These are phyloP conservation scores for Percopsis transmontana DNA, from an alignment of 2,113 vertebrate species.

Conservation along the genomic window DNA sequence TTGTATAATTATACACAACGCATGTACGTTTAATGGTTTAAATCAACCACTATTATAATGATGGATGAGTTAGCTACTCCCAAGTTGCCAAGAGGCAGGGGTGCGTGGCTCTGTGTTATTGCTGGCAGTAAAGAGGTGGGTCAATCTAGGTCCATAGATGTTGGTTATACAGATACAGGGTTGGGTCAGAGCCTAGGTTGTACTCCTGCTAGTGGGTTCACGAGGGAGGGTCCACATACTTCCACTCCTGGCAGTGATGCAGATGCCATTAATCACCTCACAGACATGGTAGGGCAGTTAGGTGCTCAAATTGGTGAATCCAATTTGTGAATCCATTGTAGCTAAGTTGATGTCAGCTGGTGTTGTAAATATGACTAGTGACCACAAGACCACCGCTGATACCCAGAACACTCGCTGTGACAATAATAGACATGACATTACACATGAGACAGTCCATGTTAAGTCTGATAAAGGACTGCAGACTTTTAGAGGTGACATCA, in stretches of 20 bases:
- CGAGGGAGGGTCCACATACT: constrained; percentile 6
- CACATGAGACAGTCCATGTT: constrained; percentile 16
- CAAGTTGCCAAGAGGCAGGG: constrained; percentile 1
- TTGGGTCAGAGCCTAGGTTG: constrained; percentile 13
- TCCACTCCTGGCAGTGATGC: constrained; percentile 10
- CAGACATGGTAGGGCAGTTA: constrained; percentile 20
- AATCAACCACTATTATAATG: background rate
- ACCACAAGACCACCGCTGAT: background rate
- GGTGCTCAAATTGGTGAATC: constrained; percentile 29
- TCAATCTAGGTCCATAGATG: constrained; percentile 15
- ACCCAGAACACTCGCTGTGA: background rate
- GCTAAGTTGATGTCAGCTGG: constrained; percentile 20
- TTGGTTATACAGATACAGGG: constrained; percentile 24
- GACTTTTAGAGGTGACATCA: constrained; percentile 12
- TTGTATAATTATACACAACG: background rate
- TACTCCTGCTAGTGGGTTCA: constrained; percentile 13
- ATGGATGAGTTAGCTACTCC: constrained; percentile 1
- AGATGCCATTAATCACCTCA: constrained; percentile 7
- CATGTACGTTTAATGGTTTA: constrained; percentile 4
- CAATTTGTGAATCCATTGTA: constrained; percentile 30
- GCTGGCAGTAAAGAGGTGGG: constrained; percentile 1
- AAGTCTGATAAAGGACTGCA: constrained; percentile 3
- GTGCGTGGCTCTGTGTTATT: background rate
- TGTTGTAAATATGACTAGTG: constrained; percentile 6
- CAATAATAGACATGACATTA: too few relatives aligned